A percentile compares a stretch with the other conserved stretches of the same genome.
Evolutionary conservation across 53 echinoderm and acorn worm species (phyloP).

Genomic region (Antedon mediterranea): DNA sequence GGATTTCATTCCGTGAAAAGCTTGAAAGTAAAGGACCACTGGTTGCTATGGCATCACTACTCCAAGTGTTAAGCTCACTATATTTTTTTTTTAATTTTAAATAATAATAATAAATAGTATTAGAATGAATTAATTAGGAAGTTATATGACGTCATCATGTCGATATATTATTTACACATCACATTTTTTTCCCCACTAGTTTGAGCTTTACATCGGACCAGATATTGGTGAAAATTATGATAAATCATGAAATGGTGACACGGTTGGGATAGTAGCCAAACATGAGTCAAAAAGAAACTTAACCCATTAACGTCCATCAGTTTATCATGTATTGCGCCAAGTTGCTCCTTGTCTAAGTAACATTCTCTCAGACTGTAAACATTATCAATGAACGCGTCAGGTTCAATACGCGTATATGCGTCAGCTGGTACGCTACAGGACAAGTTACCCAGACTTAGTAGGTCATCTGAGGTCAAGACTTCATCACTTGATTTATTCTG

Average conservation of each 20-base stretch:
- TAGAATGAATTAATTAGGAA: too few relatives aligned
- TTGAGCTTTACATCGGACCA: too few relatives aligned
- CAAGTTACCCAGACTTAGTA: constrained; percentile 25
- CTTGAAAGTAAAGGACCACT: constrained; percentile 28
- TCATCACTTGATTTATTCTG: neutral
- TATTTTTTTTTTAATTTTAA: too few relatives aligned
- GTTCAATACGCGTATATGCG: constrained; percentile 13
- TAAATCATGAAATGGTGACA: too few relatives aligned
- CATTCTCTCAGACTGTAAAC: constrained; percentile 31
- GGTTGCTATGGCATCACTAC: constrained; percentile 17
- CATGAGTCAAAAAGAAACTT: neutral
- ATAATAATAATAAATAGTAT: too few relatives aligned
- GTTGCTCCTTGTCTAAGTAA: constrained; percentile 30
- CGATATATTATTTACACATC: too few relatives aligned
- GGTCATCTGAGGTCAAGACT: neutral
- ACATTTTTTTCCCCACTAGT: too few relatives aligned
- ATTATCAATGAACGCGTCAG: constrained; percentile 20
- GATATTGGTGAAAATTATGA: too few relatives aligned
- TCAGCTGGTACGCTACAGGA: constrained; percentile 27
- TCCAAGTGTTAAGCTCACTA: constrained; percentile 28
- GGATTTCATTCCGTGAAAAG: constrained; percentile 25
- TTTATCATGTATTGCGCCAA: constrained; percentile 28
- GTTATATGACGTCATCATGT: too few relatives aligned
- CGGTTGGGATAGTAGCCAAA: too few relatives aligned
- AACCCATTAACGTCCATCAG: constrained; percentile 31